Evolutionary conservation across 1,140 invertebrate species (phyloP).

Genomic region (Euschistus heros): DNA sequence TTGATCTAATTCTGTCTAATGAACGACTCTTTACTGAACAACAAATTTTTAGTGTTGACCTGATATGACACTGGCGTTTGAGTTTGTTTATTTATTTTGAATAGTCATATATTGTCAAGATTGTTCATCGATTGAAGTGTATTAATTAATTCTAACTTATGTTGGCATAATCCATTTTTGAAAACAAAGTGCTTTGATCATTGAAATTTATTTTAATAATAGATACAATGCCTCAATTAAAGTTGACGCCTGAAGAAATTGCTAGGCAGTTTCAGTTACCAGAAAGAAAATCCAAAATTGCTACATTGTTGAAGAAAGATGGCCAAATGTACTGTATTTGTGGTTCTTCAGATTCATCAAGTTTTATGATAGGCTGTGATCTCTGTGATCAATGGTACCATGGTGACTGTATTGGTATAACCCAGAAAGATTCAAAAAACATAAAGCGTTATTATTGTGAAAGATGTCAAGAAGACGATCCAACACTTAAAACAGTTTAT

Average conservation of each 20-base stretch:
- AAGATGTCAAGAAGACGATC: conserved; percentile 70
- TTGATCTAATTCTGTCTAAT: too few relatives aligned
- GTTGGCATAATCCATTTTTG: too few relatives aligned
- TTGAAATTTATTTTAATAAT: too few relatives aligned
- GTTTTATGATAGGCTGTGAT: conserved; percentile 98
- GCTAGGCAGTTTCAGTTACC: conserved; percentile 80
- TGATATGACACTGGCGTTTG: too few relatives aligned
- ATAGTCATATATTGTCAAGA: too few relatives aligned
- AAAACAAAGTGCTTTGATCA: too few relatives aligned
- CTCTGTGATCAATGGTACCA: conserved; percentile 98
- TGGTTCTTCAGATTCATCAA: conserved; percentile 76
- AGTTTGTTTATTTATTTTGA: too few relatives aligned
- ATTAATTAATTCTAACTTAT: too few relatives aligned
- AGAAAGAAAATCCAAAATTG: conserved; percentile 83
- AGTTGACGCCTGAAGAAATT: conserved; percentile 59
- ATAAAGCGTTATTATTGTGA: conserved; percentile 90
- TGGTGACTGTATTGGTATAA: conserved; percentile 92
- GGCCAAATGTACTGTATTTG: conserved; percentile 91
- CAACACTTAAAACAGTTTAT: conserved; percentile 40
- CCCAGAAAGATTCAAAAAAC: conserved; percentile 80
- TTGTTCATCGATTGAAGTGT: too few relatives aligned
- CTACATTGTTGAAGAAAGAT: conserved; percentile 75
- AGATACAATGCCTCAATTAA: not conserved
- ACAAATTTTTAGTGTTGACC: too few relatives aligned
- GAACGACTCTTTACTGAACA: too few relatives aligned